Evolutionary conservation across 1,140 invertebrate genomes (phyloP).

Genomic region (Cotesia glomerata): DNA sequence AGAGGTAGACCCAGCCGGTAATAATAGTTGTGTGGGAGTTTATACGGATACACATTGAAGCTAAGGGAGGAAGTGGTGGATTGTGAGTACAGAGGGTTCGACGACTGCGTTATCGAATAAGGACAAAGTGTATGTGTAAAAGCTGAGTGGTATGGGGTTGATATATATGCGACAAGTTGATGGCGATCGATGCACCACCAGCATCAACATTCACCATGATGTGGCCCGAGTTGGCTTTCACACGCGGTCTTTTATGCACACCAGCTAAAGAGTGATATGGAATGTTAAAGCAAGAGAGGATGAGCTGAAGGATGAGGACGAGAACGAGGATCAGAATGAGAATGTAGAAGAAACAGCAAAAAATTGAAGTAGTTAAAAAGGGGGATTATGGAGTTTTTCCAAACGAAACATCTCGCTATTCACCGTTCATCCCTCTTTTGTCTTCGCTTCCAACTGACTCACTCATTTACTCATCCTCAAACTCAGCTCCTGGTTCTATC

Average conservation of each 20-base stretch:
- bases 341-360: background rate
- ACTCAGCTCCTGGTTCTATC: no score
- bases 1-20: background rate
- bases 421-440: background rate
- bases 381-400: background rate
- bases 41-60: background rate
- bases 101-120: background rate
- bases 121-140: constrained; percentile 26
- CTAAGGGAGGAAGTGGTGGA: background rate
- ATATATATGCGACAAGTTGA: constrained; percentile 34
- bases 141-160: constrained; percentile 33
- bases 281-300: constrained; percentile 37
- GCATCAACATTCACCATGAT: constrained; percentile 36
- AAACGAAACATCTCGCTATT: constrained; percentile 2
- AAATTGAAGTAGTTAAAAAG: background rate
- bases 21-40: constrained; percentile 6
- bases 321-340: background rate
- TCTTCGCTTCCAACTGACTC: background rate
- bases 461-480: background rate
- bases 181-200: constrained; percentile 49
- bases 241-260: background rate
- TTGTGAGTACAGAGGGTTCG: background rate
- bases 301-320: background rate
- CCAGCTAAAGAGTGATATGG: no score
- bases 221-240: constrained; percentile 46